Base-by-base conservation (phyloP, 2,113 vertebrate genomes). In the Bos indicus region DNA sequence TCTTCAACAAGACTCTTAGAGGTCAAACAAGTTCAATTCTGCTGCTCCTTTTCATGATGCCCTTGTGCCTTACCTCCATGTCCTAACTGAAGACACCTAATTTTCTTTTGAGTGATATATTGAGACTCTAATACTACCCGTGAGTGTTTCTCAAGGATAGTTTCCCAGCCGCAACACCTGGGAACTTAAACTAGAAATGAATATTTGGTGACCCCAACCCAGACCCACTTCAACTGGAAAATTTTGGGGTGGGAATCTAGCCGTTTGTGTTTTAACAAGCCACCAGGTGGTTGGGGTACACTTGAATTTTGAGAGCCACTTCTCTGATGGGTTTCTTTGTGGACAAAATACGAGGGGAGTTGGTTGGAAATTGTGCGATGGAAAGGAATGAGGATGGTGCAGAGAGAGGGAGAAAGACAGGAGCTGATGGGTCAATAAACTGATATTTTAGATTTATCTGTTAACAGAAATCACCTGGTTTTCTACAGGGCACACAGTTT, bases 161-260 rank as follows among this genome's bases (percentile, higher is more conserved):
- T 67, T 52, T 33, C 57, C 28, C 21, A 43, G 12, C 54, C 15
- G 9, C 36, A 10, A 52, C 48, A 28, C 7, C 40, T 87, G 40
- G 36, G 23, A 80, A 48, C 19, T 60, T 52, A 43, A 64, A n/a
- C 9, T n/a, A 56, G 64, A 71, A 51, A 28, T 1, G 2, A 59
- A 81, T 15, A 23, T 13, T 0, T 0, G 52, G n/a, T 14, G 5
- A n/a, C 10, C 16, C 28, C 13, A 64, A 2, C 28, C 6, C 8
- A 21, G 15, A 71, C 33, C 43, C 10, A 26, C 12, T 26, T 26
- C 12, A 6, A 2, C 17, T 30, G 21, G 54, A 33, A 14, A 21
- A 40, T 25, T 4, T 48, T 26, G 1, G 33, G 36, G 7, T 56
- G 4, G 46, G 12, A 5, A 7, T 51, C 74, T 46, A 13, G 71